Percentiles rank a stretch among this genome's conserved stretches.
Evolutionary conservation across 2,888 invertebrate species (phyloP).

Genomic region (Thymelicus lineola): DNA sequence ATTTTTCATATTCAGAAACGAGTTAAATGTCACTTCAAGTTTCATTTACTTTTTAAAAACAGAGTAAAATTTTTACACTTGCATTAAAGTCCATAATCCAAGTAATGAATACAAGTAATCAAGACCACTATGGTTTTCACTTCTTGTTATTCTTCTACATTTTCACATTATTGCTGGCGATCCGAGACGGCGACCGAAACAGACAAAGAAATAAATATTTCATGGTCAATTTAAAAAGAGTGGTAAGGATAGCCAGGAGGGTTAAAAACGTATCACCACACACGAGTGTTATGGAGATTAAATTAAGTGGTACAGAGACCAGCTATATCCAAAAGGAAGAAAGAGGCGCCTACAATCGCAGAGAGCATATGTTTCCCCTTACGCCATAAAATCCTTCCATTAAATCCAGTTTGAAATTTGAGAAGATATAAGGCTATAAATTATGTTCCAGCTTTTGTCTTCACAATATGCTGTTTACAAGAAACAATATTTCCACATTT

Average conservation of each 20-base stretch:
- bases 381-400: not conserved
- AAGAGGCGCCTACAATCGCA: too few relatives aligned
- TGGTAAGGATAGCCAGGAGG: too few relatives aligned
- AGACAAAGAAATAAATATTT: too few relatives aligned
- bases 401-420: slow-evolving; percentile 10
- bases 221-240: too few relatives aligned
- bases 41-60: not conserved
- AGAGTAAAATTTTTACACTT: not conserved
- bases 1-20: not conserved
- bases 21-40: not conserved
- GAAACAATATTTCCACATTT: slow-evolving; percentile 13
- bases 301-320: too few relatives aligned
- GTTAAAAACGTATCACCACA: too few relatives aligned
- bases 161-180: too few relatives aligned
- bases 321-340: too few relatives aligned
- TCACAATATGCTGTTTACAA: not conserved
- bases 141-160: not conserved
- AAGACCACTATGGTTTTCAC: not conserved
- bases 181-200: too few relatives aligned
- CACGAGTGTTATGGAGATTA: too few relatives aligned
- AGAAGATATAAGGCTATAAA: slow-evolving; percentile 3
- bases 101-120: not conserved
- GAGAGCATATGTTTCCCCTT: too few relatives aligned
- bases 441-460: not conserved
- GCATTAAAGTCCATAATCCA: not conserved